A percentile compares a stretch with the other conserved stretches of the same genome.
Evolutionary conservation across 2,797 vertebrate species (phyloP).

Genomic region (Hemitrygon akajei): DNA sequence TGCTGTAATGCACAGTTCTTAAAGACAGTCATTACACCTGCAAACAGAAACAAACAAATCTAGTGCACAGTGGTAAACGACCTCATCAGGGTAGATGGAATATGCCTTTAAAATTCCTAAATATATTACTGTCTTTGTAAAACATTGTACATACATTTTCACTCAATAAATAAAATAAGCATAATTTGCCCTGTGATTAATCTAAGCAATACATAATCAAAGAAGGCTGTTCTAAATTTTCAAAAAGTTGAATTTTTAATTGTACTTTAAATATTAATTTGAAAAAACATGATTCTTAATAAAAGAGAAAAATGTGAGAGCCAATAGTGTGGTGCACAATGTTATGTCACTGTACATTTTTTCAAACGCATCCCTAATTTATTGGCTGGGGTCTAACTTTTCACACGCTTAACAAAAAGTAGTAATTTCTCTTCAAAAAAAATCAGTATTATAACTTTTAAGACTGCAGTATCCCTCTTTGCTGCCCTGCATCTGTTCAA

Average conservation of each 20-base stretch:
- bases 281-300: not conserved
- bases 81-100: no score
- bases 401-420: conserved; percentile 42
- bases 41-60: conserved; percentile 12
- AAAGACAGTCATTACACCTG: not conserved
- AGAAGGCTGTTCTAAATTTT: not conserved
- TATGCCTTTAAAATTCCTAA: not conserved
- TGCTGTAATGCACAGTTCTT: not conserved
- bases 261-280: conserved; percentile 11
- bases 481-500: conserved; percentile 1
- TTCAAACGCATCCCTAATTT: conserved; percentile 40
- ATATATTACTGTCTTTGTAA: not conserved
- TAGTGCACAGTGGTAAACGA: not conserved
- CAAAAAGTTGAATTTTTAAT: conserved; percentile 13
- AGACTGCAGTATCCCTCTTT: conserved; percentile 20
- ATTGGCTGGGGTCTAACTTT: conserved; percentile 49
- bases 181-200: not conserved
- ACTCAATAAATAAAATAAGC: not conserved
- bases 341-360: not conserved
- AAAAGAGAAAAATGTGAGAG: not conserved
- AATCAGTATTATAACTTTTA: conserved; percentile 27
- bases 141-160: not conserved
- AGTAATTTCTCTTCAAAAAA: not conserved
- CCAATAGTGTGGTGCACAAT: not conserved
- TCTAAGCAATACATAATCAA: not conserved